phyloP scores from a whole-genome alignment of 2,113 vertebrate species.

The Varanus komodoensis region DNA sequence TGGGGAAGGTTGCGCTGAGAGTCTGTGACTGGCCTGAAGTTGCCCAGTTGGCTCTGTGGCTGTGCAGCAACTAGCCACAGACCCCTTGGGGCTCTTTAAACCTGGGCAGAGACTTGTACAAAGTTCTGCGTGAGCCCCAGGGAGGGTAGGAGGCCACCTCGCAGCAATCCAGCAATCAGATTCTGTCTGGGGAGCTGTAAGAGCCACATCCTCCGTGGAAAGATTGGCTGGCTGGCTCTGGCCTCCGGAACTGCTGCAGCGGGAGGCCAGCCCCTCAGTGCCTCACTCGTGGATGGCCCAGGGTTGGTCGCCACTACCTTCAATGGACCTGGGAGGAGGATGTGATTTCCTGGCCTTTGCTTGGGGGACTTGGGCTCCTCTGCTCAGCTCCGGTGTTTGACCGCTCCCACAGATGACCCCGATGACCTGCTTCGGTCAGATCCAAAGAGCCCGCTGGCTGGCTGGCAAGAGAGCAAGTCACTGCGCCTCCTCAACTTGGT shows the following conservation, averaged over 20 bases:
- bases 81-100: too few relatives aligned
- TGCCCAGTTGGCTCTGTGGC: too few relatives aligned
- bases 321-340: background rate
- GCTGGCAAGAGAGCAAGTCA: constrained; percentile 85
- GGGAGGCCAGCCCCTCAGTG: background rate
- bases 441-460: constrained; percentile 82
- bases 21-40: too few relatives aligned
- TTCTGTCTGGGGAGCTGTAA: background rate
- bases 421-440: constrained; percentile 91
- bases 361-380: background rate
- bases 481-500: constrained; percentile 94
- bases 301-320: background rate
- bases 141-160: background rate
- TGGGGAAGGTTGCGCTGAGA: too few relatives aligned
- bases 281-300: background rate
- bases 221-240: too few relatives aligned
- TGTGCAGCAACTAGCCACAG: too few relatives aligned
- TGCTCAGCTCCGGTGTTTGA: background rate
- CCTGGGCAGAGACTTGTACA: too few relatives aligned
- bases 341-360: background rate
- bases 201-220: background rate
- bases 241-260: background rate
- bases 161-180: background rate
- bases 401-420: constrained; percentile 86
- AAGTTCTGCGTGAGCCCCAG: background rate